A percentile compares a stretch with the other conserved stretches of the same genome.
Evolutionary conservation across 2,113 vertebrate genomes (phyloP).

Genomic region (Eonycteris spelaea): DNA sequence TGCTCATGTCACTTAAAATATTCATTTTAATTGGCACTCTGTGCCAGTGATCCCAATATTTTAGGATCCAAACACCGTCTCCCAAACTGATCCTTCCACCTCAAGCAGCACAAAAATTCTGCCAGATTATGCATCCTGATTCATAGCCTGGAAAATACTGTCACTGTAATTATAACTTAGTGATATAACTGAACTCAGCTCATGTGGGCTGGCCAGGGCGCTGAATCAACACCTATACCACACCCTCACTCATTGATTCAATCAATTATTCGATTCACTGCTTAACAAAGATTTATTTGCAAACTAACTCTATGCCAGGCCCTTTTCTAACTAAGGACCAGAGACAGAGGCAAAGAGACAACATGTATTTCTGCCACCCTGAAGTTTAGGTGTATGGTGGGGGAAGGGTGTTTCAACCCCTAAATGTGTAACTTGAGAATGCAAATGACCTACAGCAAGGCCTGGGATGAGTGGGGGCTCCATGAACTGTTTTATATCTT

Average conservation of each 20-base stretch:
- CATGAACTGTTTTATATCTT: not conserved
- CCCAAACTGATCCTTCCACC: not conserved
- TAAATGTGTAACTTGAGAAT: not conserved
- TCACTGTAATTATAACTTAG: not conserved
- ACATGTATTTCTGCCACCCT: not conserved
- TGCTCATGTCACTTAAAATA: not conserved
- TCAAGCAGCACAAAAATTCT: not conserved
- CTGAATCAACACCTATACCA: not conserved
- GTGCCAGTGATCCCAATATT: not conserved
- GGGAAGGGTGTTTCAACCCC: not conserved
- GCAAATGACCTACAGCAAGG: not conserved
- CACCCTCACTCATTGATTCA: not conserved
- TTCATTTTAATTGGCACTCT: not conserved
- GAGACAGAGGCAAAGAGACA: not conserved
- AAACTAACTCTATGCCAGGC: not conserved
- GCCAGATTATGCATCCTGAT: slow-evolving; percentile 1
- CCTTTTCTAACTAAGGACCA: not conserved
- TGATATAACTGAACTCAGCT: not conserved
- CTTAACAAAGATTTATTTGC: slow-evolving; percentile 23
- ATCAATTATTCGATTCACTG: not conserved
- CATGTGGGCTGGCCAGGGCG: not conserved
- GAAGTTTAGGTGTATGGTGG: not conserved
- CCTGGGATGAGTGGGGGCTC: not conserved
- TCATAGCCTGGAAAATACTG: slow-evolving; percentile 21
- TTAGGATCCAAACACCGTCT: not conserved